phyloP scores from a whole-genome alignment of 2,888 invertebrate genomes.

The Bedellia somnulentella region DNA sequence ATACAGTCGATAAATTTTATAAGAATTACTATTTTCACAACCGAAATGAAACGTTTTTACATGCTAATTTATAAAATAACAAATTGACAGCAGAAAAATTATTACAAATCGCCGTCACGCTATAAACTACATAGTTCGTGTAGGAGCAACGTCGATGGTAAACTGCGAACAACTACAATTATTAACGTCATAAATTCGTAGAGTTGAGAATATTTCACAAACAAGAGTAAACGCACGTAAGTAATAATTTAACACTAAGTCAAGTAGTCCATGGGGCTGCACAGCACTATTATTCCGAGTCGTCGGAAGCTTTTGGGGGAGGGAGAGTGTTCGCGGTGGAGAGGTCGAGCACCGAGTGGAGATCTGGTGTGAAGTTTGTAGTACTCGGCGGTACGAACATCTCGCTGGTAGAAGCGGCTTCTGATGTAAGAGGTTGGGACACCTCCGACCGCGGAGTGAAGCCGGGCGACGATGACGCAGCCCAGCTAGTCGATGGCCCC shows the following conservation, averaged over 20 bases:
- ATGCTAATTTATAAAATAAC: slow-evolving; percentile 45
- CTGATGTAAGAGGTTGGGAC: no score
- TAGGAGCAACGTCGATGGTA: not conserved
- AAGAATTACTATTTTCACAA: slow-evolving; percentile 61
- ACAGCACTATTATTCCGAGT: slow-evolving; percentile 48
- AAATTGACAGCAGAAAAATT: slow-evolving; percentile 24
- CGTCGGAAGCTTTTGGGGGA: slow-evolving; percentile 31
- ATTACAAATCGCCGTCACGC: slow-evolving; percentile 20
- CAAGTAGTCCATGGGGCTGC: slow-evolving; percentile 24
- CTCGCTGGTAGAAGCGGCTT: not conserved
- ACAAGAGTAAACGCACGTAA: slow-evolving; percentile 15
- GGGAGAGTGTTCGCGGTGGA: slow-evolving; percentile 13
- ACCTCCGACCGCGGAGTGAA: no score
- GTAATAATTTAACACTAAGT: slow-evolving; percentile 27
- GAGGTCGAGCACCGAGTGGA: slow-evolving; percentile 8
- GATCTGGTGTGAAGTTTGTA: not conserved
- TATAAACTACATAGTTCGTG: not conserved
- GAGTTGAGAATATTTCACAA: no score
- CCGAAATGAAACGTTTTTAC: slow-evolving; percentile 57
- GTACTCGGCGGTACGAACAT: not conserved
- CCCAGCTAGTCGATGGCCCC: slow-evolving; percentile 18
- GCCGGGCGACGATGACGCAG: no score
- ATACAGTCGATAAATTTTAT: no score
- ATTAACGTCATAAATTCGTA: not conserved
- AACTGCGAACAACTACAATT: not conserved